These are phyloP conservation scores for Spialia ferax DNA, from an alignment of 2,888 invertebrate genomes.

Conservation along the genomic window DNA sequence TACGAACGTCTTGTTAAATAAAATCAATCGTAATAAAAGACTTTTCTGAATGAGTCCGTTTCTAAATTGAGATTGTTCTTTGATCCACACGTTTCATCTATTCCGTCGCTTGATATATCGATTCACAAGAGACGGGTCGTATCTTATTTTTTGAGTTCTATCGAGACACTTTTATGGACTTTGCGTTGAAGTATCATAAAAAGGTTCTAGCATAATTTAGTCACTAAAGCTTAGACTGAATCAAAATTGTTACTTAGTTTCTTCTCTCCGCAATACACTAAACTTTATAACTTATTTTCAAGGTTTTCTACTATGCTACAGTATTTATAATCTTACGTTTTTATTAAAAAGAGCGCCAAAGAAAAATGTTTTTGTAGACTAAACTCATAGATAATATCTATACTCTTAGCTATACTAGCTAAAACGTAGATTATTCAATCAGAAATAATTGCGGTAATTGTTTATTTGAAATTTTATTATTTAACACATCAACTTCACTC, in stretches of 20 bases:
- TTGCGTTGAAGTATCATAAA: not conserved
- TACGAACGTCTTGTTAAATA: slow-evolving; percentile 21
- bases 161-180: slow-evolving; percentile 24
- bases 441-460: no score
- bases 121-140: slow-evolving; percentile 2
- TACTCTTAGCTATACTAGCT: no score
- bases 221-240: not conserved
- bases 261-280: not conserved
- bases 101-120: slow-evolving; percentile 28
- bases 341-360: no score
- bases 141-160: slow-evolving; percentile 21
- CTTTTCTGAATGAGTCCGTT: slow-evolving; percentile 22
- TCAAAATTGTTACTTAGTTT: not conserved
- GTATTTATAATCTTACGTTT: no score
- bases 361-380: no score
- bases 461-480: no score
- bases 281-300: no score
- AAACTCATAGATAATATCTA: no score
- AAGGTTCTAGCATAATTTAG: not conserved
- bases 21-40: slow-evolving; percentile 33
- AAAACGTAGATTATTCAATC: no score
- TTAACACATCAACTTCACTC: no score
- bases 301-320: no score
- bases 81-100: slow-evolving; percentile 32
- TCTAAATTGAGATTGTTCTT: slow-evolving; percentile 30